Conservation (phyloP, 2,113 vertebrate genomes). For the Poeciliopsis occidentalis region DNA sequence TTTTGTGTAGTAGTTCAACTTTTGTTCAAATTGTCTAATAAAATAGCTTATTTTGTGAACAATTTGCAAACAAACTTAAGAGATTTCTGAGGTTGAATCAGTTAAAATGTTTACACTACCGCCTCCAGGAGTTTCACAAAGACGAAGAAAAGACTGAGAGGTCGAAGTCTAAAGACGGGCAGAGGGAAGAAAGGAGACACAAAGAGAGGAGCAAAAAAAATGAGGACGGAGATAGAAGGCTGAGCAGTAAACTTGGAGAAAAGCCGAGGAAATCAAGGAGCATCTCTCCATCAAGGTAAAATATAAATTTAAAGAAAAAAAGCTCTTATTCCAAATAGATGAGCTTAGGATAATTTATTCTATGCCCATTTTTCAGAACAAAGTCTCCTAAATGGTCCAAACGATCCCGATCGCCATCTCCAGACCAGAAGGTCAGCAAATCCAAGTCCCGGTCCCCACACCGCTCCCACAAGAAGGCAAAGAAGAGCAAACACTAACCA, state of each 20-base stretch:
- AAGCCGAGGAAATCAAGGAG: conserved; percentile 61
- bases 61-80: neutral
- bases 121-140: conserved; percentile 79
- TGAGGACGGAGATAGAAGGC: conserved; percentile 65
- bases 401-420: conserved; percentile 79
- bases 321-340: neutral
- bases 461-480: conserved; percentile 83
- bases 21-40: neutral
- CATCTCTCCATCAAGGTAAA: conserved; percentile 70
- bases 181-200: conserved; percentile 76
- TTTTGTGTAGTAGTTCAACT: too few species aligned
- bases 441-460: conserved; percentile 81
- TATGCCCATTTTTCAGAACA: conserved; percentile 51
- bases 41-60: neutral
- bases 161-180: conserved; percentile 70
- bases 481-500: conserved; percentile 84
- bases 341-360: neutral
- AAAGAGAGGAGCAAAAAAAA: conserved; percentile 73
- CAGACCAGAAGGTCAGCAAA: conserved; percentile 64
- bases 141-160: conserved; percentile 76
- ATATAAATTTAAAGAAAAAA: neutral
- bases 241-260: conserved; percentile 65
- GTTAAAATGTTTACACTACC: neutral
- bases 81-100: neutral
- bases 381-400: conserved; percentile 79